Percentiles rank a stretch among this genome's conserved stretches.
These are phyloP conservation scores for Tetragonula clypearis DNA, from an alignment of 1,140 invertebrate species.

Conservation along the genomic window DNA sequence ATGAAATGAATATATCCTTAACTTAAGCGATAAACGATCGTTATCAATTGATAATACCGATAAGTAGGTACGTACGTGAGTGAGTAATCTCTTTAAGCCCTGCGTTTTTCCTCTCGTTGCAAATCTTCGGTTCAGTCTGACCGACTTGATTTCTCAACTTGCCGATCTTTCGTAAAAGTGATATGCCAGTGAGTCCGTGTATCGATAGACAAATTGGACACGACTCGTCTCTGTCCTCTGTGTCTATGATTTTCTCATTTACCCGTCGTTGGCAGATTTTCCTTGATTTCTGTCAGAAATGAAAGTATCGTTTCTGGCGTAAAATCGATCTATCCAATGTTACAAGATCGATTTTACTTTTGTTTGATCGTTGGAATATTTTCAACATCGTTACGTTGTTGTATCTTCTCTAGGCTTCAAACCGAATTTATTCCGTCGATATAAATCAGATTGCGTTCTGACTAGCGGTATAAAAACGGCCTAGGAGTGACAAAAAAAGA, in stretches of 20 bases:
- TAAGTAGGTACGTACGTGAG: neutral
- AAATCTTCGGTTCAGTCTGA: too few species aligned
- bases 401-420: neutral
- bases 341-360: neutral
- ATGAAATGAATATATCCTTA: neutral
- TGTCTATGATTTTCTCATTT: too few species aligned
- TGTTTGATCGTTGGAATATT: neutral
- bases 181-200: too few species aligned
- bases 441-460: neutral
- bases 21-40: neutral
- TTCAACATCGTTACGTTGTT: neutral
- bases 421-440: neutral
- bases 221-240: too few species aligned
- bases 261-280: too few species aligned
- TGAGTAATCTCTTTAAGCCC: neutral
- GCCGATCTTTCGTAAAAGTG: too few species aligned
- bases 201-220: too few species aligned
- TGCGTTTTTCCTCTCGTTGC: too few species aligned
- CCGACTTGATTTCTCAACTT: too few species aligned
- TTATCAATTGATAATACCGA: neutral
- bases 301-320: neutral
- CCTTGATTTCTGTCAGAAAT: too few species aligned
- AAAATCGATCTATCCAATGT: neutral
- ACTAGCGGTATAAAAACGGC: neutral
- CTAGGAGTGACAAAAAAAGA: neutral